phyloP scores from a whole-genome alignment of 2,797 vertebrate species.

The Acestrorhynchus altus region DNA sequence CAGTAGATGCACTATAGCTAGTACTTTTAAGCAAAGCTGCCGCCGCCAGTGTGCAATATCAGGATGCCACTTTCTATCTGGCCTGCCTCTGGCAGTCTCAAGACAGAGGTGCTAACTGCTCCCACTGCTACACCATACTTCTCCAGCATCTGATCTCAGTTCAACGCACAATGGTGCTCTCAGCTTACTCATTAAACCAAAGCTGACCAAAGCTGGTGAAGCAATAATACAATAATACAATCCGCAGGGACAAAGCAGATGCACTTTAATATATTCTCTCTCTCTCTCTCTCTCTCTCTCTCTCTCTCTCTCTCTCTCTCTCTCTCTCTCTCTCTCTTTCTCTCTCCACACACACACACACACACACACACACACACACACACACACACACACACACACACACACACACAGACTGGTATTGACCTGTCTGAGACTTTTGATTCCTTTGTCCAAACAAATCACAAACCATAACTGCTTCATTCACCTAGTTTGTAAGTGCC shows the following conservation, averaged over 20 bases:
- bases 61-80: too few relatives aligned
- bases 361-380: slow-evolving; percentile 17
- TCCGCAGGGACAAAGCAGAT: slow-evolving; percentile 9
- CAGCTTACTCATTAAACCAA: slow-evolving; percentile 5
- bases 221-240: slow-evolving; percentile 16
- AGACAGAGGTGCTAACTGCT: neutral
- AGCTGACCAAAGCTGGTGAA: neutral
- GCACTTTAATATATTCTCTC: slow-evolving; percentile 12
- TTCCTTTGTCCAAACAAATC: slow-evolving; percentile 1
- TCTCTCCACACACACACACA: too few relatives aligned
- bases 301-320: slow-evolving; percentile 65
- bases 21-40: too few relatives aligned
- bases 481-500: neutral
- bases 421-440: neutral
- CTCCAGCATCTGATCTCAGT: neutral
- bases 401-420: neutral
- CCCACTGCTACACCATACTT: neutral
- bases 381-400: neutral
- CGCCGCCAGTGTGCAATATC: too few relatives aligned
- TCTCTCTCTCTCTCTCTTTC: too few relatives aligned
- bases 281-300: slow-evolving; percentile 35
- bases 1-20: too few relatives aligned
- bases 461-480: neutral
- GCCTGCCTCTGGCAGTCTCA: too few relatives aligned
- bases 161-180: slow-evolving; percentile 1